These are phyloP conservation scores for Polymixis flavicincta DNA, from an alignment of 2,888 invertebrate species.

Conservation along the genomic window DNA sequence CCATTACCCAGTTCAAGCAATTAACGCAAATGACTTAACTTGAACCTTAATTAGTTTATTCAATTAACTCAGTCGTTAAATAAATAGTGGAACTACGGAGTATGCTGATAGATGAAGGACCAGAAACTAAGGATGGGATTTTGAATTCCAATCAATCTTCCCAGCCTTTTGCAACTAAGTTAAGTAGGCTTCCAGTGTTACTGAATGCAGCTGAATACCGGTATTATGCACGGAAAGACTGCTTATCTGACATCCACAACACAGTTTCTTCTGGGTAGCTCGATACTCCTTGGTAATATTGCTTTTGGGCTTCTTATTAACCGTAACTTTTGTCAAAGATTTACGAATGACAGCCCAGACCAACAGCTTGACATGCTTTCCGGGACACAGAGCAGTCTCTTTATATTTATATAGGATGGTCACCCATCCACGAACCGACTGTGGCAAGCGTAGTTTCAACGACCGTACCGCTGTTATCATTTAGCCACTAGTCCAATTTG, in stretches of 20 bases:
- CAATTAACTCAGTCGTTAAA: slow-evolving; percentile 50
- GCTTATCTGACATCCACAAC: not conserved
- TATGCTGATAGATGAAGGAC: slow-evolving; percentile 1
- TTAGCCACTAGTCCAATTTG: too few relatives aligned
- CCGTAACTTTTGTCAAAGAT: too few relatives aligned
- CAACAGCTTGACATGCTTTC: too few relatives aligned
- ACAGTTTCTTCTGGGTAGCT: not conserved
- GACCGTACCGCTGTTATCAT: too few relatives aligned
- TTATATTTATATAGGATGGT: too few relatives aligned
- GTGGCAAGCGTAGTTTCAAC: too few relatives aligned
- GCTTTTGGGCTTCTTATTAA: too few relatives aligned
- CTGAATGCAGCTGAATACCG: not conserved
- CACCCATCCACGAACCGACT: too few relatives aligned
- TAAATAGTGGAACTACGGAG: slow-evolving; percentile 17
- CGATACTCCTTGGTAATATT: not conserved
- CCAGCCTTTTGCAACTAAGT: not conserved
- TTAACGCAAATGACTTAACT: slow-evolving; percentile 54
- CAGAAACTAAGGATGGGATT: not conserved
- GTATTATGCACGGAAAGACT: not conserved
- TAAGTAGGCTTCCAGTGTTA: not conserved
- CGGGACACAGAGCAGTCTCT: too few relatives aligned
- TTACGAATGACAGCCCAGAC: too few relatives aligned
- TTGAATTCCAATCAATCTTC: not conserved
- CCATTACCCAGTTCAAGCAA: slow-evolving; percentile 32
- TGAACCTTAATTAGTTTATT: slow-evolving; percentile 50